A percentile compares a stretch with the other conserved stretches of the same genome.
Evolutionary conservation across 2,888 invertebrate genomes (phyloP).

Genomic region (Ophion obscuratus): DNA sequence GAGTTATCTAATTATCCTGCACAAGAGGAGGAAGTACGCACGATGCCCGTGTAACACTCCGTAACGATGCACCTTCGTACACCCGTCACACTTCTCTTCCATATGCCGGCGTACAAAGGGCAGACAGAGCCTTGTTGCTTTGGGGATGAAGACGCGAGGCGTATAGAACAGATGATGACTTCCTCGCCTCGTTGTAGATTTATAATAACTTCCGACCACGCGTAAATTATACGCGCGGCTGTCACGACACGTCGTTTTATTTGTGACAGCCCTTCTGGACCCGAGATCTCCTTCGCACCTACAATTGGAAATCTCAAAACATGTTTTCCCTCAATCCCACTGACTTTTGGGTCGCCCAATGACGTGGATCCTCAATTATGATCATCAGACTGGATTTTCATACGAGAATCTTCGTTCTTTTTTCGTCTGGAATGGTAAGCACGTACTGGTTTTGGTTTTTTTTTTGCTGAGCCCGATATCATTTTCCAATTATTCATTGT

Average conservation of each 20-base stretch:
- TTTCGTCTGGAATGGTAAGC: background rate
- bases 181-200: conserved; percentile 13
- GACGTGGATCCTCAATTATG: no score
- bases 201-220: conserved; percentile 12
- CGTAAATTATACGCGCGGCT: background rate
- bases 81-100: conserved; percentile 16
- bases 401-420: no score
- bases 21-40: conserved; percentile 31
- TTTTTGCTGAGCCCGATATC: background rate
- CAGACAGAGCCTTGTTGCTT: background rate
- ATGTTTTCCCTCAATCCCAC: background rate
- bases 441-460: background rate
- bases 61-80: conserved; percentile 36
- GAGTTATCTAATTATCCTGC: conserved; percentile 69
- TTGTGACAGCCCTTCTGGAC: background rate
- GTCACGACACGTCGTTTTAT: background rate
- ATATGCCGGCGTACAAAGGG: background rate
- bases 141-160: background rate
- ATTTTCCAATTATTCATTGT: background rate
- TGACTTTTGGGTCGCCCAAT: background rate
- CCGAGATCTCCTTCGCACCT: background rate
- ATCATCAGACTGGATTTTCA: no score
- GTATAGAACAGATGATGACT: background rate
- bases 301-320: background rate
- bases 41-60: conserved; percentile 16